Evolutionary conservation across 2,113 vertebrate species (phyloP).

Genomic region (Catharus minimus): DNA sequence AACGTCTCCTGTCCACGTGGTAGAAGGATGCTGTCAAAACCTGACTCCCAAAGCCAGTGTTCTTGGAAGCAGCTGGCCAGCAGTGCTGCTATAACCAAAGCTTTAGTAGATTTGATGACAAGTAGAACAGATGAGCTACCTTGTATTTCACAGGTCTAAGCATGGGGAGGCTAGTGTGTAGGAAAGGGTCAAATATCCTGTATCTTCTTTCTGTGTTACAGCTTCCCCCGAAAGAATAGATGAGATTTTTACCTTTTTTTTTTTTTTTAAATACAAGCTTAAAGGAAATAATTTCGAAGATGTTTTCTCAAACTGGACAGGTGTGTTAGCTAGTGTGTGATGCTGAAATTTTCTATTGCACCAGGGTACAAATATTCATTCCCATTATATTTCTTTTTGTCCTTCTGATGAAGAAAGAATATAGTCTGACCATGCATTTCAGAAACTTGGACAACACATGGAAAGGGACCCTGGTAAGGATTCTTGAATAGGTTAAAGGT

Average conservation of each 20-base stretch:
- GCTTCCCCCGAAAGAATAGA: background rate
- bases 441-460: background rate
- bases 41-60: background rate
- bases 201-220: background rate
- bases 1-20: accelerated
- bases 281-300: background rate
- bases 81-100: background rate
- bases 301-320: background rate
- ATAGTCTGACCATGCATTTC: background rate
- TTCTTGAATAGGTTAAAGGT: background rate
- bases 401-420: background rate
- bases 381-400: background rate
- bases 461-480: background rate
- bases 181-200: background rate
- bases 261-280: background rate
- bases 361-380: background rate
- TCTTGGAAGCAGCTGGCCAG: conserved; percentile 20
- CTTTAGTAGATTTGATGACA: background rate
- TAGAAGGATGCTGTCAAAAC: background rate
- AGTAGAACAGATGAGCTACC: background rate
- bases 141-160: conserved; percentile 2
- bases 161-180: background rate
- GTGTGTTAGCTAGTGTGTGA: background rate
- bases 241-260: background rate
- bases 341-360: background rate